Conservation (phyloP, 2,797 vertebrate genomes). For the Aselliscus stoliczkanus region DNA sequence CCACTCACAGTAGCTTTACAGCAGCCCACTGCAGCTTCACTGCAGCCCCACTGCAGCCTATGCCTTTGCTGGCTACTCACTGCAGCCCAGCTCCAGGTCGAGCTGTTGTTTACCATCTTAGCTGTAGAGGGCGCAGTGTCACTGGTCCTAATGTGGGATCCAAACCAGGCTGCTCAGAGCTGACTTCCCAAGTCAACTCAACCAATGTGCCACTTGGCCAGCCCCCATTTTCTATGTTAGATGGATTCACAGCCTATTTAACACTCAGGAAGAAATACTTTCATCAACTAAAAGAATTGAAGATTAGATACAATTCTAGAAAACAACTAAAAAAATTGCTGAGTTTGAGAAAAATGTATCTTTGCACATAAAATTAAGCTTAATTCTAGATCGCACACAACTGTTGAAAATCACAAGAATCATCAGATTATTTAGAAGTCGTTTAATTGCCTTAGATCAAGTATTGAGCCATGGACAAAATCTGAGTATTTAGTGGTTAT, state of each 20-base stretch:
- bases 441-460: neutral
- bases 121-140: no score
- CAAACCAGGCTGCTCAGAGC: no score
- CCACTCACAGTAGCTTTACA: no score
- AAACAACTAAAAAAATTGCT: neutral
- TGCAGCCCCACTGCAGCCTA: no score
- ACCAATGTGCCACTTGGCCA: no score
- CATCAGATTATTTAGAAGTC: neutral
- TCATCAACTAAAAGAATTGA: neutral
- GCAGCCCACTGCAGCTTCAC: no score
- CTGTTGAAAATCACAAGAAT: neutral
- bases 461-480: neutral
- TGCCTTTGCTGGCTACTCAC: no score
- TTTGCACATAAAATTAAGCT: neutral
- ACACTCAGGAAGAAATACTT: neutral
- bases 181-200: no score
- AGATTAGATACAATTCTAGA: slow-evolving; percentile 12
- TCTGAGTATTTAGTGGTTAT: neutral
- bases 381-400: neutral
- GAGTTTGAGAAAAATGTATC: neutral
- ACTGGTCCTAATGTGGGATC: no score
- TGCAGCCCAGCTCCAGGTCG: no score
- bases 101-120: no score
- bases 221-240: slow-evolving; percentile 16
- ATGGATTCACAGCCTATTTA: neutral